Conservation (phyloP, 2,888 invertebrate genomes). For the Chloroclystis v-ata region DNA sequence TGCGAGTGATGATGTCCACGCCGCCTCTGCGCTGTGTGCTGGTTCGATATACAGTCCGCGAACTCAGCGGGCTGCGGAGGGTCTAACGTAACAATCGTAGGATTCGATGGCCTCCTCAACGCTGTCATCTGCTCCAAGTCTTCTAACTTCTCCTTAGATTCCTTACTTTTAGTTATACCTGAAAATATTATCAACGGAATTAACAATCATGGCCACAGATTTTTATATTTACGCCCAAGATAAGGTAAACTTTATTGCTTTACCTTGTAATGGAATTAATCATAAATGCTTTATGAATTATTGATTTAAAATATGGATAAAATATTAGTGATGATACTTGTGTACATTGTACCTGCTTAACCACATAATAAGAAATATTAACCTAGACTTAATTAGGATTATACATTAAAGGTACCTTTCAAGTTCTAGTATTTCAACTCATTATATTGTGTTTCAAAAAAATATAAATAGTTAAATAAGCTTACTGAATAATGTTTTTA, state of each 20-base stretch:
- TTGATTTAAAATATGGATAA: no score
- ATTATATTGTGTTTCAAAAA: no score
- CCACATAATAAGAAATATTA: no score
- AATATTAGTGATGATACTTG: no score
- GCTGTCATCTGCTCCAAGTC: conserved; percentile 72
- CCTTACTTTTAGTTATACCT: conserved; percentile 80
- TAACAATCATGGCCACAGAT: conserved; percentile 1
- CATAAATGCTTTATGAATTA: background rate
- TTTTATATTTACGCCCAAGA: background rate
- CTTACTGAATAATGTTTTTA: no score
- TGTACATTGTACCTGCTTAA: no score
- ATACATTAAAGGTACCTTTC: no score
- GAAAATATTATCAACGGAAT: conserved; percentile 31
- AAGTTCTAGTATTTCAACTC: no score
- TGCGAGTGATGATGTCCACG: conserved; percentile 60
- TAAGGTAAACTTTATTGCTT: background rate
- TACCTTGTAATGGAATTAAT: conserved; percentile 1
- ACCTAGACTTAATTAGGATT: no score
- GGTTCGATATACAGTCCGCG: conserved; percentile 79
- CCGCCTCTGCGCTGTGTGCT: conserved; percentile 75
- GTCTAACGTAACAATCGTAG: conserved; percentile 68
- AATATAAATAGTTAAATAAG: no score
- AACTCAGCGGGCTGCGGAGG: conserved; percentile 68
- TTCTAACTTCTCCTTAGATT: conserved; percentile 80
- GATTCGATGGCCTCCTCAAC: conserved; percentile 59